Evolutionary conservation across 2,888 invertebrate genomes (phyloP).

Genomic region (Eristalis pertinax): DNA sequence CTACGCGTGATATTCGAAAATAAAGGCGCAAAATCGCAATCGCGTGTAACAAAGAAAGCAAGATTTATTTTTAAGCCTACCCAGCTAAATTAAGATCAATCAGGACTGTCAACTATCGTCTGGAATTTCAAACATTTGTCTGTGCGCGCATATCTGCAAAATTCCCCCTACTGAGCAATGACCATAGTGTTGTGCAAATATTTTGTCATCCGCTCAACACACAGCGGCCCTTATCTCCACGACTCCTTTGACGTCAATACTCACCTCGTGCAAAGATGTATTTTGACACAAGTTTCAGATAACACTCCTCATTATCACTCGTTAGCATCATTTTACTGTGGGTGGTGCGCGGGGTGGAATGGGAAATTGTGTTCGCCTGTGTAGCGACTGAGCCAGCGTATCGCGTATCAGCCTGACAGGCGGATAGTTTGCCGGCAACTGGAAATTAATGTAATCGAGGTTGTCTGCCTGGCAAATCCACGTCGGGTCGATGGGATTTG

Average conservation of each 20-base stretch:
- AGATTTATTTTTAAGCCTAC: constrained; percentile 15
- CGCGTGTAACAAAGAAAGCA: neutral
- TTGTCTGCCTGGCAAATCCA: too few relatives aligned
- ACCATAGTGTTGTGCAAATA: constrained; percentile 48
- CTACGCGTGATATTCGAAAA: neutral
- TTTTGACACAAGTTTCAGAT: constrained; percentile 27
- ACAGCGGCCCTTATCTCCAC: constrained; percentile 31
- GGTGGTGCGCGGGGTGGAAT: too few relatives aligned
- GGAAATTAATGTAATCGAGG: neutral
- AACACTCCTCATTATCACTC: constrained; percentile 10
- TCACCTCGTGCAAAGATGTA: constrained; percentile 27
- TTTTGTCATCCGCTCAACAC: constrained; percentile 25
- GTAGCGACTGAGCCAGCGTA: neutral
- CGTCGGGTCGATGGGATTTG: too few relatives aligned
- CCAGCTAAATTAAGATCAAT: constrained; percentile 18
- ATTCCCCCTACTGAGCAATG: constrained; percentile 42
- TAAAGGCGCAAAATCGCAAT: too few relatives aligned
- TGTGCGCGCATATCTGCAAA: constrained; percentile 31
- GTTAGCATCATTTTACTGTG: neutral
- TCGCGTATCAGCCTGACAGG: neutral
- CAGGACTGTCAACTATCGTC: constrained; percentile 1
- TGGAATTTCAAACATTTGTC: neutral
- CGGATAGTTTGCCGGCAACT: neutral
- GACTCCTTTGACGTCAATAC: constrained; percentile 37
- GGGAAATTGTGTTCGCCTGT: too few relatives aligned